These are phyloP conservation scores for Chloroceryle amazona DNA, from an alignment of 2,797 vertebrate genomes.

Conservation along the genomic window DNA sequence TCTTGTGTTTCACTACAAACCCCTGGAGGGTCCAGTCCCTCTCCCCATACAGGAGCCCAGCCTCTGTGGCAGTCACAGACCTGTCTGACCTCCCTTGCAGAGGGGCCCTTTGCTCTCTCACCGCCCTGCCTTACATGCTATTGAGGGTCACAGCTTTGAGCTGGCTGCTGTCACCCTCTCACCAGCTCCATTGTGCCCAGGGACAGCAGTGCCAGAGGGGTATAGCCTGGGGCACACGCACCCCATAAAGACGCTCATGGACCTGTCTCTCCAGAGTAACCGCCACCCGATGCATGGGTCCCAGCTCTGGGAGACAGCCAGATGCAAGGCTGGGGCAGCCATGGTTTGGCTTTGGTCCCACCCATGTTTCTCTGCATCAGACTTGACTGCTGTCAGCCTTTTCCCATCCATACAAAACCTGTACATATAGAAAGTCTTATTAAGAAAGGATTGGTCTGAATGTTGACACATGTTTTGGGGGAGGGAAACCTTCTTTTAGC, in stretches of 20 bases:
- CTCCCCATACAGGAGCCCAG: not conserved
- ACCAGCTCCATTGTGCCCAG: rapidly evolving
- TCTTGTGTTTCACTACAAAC: not conserved
- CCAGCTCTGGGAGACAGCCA: not conserved
- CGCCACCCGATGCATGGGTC: rapidly evolving
- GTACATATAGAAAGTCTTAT: not conserved
- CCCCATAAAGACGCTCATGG: rapidly evolving
- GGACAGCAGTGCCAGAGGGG: not conserved
- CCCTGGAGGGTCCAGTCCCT: not conserved
- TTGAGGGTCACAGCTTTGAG: not conserved
- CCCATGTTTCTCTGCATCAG: not conserved
- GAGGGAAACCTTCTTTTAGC: slow-evolving; percentile 34
- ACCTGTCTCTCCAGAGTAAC: not conserved
- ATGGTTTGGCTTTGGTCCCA: not conserved
- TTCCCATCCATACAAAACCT: not conserved
- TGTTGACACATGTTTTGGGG: slow-evolving; percentile 28
- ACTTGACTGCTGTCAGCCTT: not conserved
- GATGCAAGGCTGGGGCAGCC: not conserved
- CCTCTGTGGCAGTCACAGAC: not conserved
- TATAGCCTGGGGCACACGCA: rapidly evolving
- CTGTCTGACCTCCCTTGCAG: not conserved
- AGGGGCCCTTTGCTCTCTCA: not conserved
- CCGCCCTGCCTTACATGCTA: not conserved
- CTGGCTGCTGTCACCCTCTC: not conserved
- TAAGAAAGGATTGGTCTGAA: slow-evolving; percentile 12